phyloP scores from a whole-genome alignment of 2,113 vertebrate genomes.

The Nicator chloris region DNA sequence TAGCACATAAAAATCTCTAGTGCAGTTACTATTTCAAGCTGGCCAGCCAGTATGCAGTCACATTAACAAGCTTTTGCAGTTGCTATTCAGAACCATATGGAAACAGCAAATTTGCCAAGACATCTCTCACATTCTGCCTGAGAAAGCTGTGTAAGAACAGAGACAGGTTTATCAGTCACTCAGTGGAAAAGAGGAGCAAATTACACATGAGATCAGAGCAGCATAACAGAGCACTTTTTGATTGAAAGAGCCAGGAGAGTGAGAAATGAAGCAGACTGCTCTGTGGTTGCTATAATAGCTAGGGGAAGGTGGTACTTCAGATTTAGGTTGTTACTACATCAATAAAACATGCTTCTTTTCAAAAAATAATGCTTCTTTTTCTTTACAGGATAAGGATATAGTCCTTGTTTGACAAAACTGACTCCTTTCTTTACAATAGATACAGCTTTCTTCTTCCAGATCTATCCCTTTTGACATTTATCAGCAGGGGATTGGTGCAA shows the following conservation, averaged over 20 bases:
- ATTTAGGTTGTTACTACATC: background rate
- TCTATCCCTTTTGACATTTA: background rate
- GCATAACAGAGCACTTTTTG: background rate
- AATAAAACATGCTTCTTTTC: too few relatives aligned
- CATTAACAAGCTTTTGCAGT: background rate
- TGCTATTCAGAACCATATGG: background rate
- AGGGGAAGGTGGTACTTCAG: background rate
- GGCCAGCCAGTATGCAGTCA: background rate
- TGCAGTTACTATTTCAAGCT: background rate
- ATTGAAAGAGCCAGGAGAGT: background rate
- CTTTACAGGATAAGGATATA: background rate
- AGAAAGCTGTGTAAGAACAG: background rate
- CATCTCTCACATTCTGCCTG: background rate
- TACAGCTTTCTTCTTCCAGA: background rate
- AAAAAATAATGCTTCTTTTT: background rate
- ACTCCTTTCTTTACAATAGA: background rate
- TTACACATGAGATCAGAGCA: background rate
- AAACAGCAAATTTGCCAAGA: background rate
- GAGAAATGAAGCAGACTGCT: background rate
- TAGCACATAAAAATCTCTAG: background rate
- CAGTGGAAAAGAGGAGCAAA: background rate
- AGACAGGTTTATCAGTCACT: background rate
- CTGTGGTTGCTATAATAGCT: background rate
- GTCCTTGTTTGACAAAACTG: background rate
- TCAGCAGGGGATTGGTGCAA: background rate